These are phyloP conservation scores for Erythrocebus patas DNA, from an alignment of 2,113 vertebrate species.

Conservation along the genomic window DNA sequence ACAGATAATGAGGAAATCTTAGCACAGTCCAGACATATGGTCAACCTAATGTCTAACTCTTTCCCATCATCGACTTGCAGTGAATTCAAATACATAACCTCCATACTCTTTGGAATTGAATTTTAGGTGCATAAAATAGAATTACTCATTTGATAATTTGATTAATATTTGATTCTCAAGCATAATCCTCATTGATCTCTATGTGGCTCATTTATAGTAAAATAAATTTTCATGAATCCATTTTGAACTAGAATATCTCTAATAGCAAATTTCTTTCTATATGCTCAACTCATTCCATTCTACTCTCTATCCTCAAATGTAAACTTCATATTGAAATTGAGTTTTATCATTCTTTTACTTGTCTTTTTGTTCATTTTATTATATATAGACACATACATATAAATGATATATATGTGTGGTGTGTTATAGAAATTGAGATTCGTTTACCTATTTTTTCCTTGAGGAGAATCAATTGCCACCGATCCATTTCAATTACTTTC, in stretches of 20 bases:
- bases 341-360: background rate
- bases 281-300: background rate
- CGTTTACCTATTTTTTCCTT: background rate
- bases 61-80: background rate
- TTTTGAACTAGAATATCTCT: background rate
- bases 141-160: background rate
- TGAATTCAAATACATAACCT: background rate
- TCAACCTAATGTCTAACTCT: background rate
- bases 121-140: background rate
- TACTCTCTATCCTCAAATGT: background rate
- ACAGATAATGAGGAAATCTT: background rate
- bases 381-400: background rate
- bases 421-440: background rate
- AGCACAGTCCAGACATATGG: accelerated
- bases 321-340: background rate
- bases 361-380: background rate
- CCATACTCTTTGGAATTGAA: background rate
- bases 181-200: background rate
- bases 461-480: background rate
- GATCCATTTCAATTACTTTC: background rate
- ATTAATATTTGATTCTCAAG: background rate
- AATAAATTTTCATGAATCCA: background rate
- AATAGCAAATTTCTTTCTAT: accelerated
- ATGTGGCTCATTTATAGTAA: background rate
- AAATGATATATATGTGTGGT: background rate